Base-by-base conservation (phyloP, 2,888 invertebrate genomes). In the Julus scandinavius region DNA sequence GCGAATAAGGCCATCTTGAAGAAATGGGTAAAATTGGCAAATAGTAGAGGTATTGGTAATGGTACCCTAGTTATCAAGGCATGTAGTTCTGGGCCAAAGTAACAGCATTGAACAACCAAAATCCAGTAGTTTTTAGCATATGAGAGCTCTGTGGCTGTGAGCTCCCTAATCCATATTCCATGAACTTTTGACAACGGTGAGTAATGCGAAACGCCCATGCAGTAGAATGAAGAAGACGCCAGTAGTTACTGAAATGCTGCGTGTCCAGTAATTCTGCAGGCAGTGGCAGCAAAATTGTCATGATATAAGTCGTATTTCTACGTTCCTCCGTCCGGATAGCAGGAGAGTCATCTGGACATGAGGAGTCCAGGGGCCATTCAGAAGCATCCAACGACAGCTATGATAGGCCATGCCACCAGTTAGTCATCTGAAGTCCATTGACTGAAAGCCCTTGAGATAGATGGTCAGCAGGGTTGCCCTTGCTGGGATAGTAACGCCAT, bases 1-100 rank as follows among this genome's bases (percentile, higher is more conserved):
- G 29, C 87, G 17, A n/a, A 87, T 87, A 2, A 87, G 63, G 2
- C 41, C 41, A 20, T 54, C 72, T n/a, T 87, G 40, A 29, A 87
- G 63, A 45, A 87, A 87, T 72, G 87, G 87, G 38, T 87, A 40
- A 41, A 54, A 29, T 6, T 38, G 80, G 13, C 38, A 20, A 63
- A 29, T 29, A 29, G 1, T 29, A 29, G 29, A 87, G n/a, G 80
- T 20, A 38, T 0, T 29, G 87, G 41, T 17, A 87, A n/a, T 54
- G 54, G 15, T 54, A 13, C 15, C 15, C 54, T 6, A 9, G 15
- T 54, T 54, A 3, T 2, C 54, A 54, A 54, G 11, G 9, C 54
- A 13, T 54, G 15, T 4, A 54, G 15, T 17, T 54, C 15, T 13
- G 54, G 15, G 17, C 54, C 15, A 54, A 54, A 54, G 54, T 6